A percentile compares a stretch with the other conserved stretches of the same genome.
phyloP scores from a whole-genome alignment of 2,888 invertebrate genomes.

The Strigamia transsilvanica region DNA sequence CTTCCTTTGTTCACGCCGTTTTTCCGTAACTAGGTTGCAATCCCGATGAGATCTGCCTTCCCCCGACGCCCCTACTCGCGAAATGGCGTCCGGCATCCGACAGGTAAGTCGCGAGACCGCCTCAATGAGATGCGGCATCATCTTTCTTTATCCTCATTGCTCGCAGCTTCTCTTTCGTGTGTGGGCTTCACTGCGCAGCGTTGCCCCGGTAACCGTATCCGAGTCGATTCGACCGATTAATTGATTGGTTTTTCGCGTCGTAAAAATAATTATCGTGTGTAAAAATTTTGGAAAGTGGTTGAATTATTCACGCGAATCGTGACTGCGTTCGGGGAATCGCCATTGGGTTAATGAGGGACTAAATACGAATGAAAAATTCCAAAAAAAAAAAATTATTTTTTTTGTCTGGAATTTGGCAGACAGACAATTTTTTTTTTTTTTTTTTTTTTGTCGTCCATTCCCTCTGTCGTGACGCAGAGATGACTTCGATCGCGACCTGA shows the following conservation, averaged over 20 bases:
- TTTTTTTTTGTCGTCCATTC: background rate
- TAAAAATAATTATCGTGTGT: background rate
- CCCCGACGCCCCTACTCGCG: background rate
- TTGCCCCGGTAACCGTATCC: background rate
- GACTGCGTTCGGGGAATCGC: no score
- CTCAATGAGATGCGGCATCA: background rate
- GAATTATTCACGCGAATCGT: no score
- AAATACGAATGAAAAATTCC: no score
- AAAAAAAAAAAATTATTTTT: no score
- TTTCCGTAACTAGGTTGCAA: background rate
- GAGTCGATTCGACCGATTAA: background rate
- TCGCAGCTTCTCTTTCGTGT: background rate
- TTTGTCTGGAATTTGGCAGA: background rate
- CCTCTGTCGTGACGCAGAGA: background rate
- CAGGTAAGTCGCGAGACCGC: background rate
- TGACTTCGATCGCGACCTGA: background rate
- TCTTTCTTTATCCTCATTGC: background rate
- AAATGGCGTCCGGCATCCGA: background rate
- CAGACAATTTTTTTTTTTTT: background rate
- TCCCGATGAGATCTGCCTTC: background rate
- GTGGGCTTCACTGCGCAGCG: background rate
- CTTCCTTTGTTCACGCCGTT: background rate
- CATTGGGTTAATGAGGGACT: no score
- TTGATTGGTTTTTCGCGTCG: background rate
- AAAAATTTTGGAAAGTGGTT: no score